Base-by-base conservation (phyloP, 2,797 vertebrate species). In the Anguilla pacifica region DNA sequence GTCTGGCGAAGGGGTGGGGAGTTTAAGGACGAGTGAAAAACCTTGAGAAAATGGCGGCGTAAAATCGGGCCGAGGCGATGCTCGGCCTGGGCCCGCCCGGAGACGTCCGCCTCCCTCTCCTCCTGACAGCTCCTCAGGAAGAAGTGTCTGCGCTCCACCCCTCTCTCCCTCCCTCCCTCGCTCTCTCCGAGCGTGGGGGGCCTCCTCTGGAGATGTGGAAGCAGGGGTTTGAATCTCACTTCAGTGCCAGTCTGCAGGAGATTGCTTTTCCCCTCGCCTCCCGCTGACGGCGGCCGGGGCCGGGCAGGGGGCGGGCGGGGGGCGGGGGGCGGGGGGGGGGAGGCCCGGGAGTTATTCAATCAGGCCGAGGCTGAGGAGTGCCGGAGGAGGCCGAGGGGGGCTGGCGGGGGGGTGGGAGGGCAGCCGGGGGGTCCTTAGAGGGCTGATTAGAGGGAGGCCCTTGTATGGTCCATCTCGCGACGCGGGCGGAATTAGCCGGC, bases 261-360 rank as follows among this genome's bases (percentile, higher is more conserved):
- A 97, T 96, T 96, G 96, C 96, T 96, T 96, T 81, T 96, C 95
- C 96, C 95, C 95, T 94, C 95, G 96, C 96, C 96, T 95, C 96
- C 96, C 94, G 95, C 96, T 96, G 96, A 96, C 94, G 95, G 95
- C 95, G 94, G 96, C 96, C 95, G 95, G 95, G 95, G 96, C 5
- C 39, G 39, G 39, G 39, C 39, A 3, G 59, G 59, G 13, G 59
- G 59, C 3, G 59, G 59, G 17, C 4, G 19, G 59, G 15, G 59
- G 59, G 35, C 25, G 51, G 25, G 84, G 85, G 55, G 96, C 96
- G 96, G 22, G 51, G 51, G 15, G 85, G 86, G 31, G 96, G 96
- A 96, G 95, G 95, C 96, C 96, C 95, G 95, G 96, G 96, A 97
- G 96, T 97, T 96, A 97, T 97, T 97, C 96, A 97, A 97, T 97